These are phyloP conservation scores for Myopa testacea DNA, from an alignment of 2,888 invertebrate species.

Conservation along the genomic window DNA sequence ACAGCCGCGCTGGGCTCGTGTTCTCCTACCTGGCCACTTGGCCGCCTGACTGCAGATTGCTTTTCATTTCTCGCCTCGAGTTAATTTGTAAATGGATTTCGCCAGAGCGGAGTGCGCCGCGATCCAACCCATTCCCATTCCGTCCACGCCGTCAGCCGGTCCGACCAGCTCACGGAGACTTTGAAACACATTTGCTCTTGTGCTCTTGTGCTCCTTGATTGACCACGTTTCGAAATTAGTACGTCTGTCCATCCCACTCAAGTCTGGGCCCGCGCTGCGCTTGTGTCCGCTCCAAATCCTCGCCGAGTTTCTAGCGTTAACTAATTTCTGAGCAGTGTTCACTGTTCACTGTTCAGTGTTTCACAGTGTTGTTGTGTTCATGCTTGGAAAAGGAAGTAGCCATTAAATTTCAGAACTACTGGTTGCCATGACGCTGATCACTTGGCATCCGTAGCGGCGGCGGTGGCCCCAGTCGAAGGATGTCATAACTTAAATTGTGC, in stretches of 20 bases:
- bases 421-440: conserved; percentile 20
- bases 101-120: background rate
- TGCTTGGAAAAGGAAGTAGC: conserved; percentile 29
- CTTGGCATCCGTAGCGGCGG: conserved; percentile 16
- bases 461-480: conserved; percentile 33
- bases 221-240: conserved; percentile 62
- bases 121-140: background rate
- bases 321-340: conserved; percentile 19
- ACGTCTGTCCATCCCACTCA: conserved; percentile 32
- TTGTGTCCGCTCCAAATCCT: background rate
- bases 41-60: conserved; percentile 32
- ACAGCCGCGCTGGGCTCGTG: background rate
- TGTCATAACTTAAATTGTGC: conserved; percentile 49
- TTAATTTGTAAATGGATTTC: conserved; percentile 60
- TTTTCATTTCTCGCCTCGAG: conserved; percentile 54
- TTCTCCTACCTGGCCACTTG: background rate
- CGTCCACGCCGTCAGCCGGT: background rate
- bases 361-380: conserved; percentile 4
- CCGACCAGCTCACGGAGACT: background rate
- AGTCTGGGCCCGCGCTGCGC: background rate
- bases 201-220: conserved; percentile 51
- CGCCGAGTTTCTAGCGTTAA: conserved; percentile 9
- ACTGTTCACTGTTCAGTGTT: background rate
- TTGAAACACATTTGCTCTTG: conserved; percentile 27
- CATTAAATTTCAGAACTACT: conserved; percentile 38